These are phyloP conservation scores for Corythaeola cristata DNA, from an alignment of 2,113 vertebrate genomes.

Conservation along the genomic window DNA sequence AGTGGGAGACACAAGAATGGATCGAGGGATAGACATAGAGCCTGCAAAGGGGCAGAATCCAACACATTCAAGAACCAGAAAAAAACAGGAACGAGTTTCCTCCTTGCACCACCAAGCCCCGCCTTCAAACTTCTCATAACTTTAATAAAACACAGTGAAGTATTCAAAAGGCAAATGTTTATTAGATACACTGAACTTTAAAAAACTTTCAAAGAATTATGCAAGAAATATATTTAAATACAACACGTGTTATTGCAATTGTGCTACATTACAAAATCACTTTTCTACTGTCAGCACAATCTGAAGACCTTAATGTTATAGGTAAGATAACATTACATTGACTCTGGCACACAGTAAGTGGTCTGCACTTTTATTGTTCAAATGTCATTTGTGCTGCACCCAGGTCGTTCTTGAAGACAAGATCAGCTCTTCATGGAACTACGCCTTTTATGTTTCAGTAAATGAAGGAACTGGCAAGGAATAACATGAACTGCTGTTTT, in stretches of 20 bases:
- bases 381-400: slow-evolving; percentile 5
- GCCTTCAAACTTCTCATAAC: background rate
- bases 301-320: slow-evolving; percentile 28
- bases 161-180: slow-evolving; percentile 73
- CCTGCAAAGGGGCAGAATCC: background rate
- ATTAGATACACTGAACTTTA: slow-evolving; percentile 72
- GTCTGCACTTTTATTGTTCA: background rate
- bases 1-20: background rate
- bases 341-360: slow-evolving; percentile 8
- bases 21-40: background rate
- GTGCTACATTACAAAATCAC: slow-evolving; percentile 52
- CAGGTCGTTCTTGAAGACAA: slow-evolving; percentile 26
- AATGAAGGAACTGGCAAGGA: slow-evolving; percentile 41
- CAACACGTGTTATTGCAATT: slow-evolving; percentile 54
- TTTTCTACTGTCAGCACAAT: slow-evolving; percentile 27
- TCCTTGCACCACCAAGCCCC: background rate
- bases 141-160: slow-evolving; percentile 42
- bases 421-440: background rate
- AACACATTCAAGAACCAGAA: background rate
- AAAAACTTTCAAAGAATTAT: slow-evolving; percentile 65
- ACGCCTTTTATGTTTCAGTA: background rate
- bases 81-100: background rate
- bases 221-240: slow-evolving; percentile 73
- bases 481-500: slow-evolving; percentile 2
- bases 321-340: background rate